Base-by-base conservation (phyloP, 2,888 invertebrate species). In the Parthenolecanium corni region DNA sequence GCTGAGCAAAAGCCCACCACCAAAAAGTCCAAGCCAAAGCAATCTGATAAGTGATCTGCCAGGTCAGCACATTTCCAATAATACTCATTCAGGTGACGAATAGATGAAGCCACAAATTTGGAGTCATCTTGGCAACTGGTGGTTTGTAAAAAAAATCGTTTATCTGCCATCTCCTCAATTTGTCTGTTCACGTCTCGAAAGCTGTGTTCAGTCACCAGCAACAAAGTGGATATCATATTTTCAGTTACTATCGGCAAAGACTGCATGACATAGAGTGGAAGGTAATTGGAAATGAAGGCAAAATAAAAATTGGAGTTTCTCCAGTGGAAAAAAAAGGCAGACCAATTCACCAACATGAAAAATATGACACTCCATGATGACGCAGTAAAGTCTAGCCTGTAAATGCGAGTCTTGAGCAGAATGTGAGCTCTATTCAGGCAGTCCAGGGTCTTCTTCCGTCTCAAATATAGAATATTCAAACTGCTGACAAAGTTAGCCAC, bases 1-100 rank as follows among this genome's bases (percentile, higher is more conserved):
- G 65, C 21, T 16, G 65, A 62, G 23, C 53, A 47, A 16, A 65
- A 42, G 6, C 62, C 62, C 12, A 46, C 65, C 2, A 62, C 24
- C 20, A 62, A 49, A 20, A 65, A 62, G 49, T 65, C 65, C 18
- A 65, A 52, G 12, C 51, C 47, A 40, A 62, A 65, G 36, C 52
- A 52, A 42, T 31, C 20, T 9, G 65, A 65, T 38, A 62, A 14
- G 9, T 36, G 24, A 23, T 65, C 63, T 1, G 63, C 47, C 36
- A 36, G n/a, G 11, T 63, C 63, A 2, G 63, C 53, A 20, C 53
- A 21, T 20, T 24, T 31, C 54, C 63, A 53, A 36, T 54, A 52
- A 38, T 63, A 54, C 21, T 21, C 23, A n/a, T 31, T 46, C 47
- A 63, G 20, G 20, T 54, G 46, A 5, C 25, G 14, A 46, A 63